Conservation (phyloP, 1,140 invertebrate genomes). For the Drosophila bocki region DNA sequence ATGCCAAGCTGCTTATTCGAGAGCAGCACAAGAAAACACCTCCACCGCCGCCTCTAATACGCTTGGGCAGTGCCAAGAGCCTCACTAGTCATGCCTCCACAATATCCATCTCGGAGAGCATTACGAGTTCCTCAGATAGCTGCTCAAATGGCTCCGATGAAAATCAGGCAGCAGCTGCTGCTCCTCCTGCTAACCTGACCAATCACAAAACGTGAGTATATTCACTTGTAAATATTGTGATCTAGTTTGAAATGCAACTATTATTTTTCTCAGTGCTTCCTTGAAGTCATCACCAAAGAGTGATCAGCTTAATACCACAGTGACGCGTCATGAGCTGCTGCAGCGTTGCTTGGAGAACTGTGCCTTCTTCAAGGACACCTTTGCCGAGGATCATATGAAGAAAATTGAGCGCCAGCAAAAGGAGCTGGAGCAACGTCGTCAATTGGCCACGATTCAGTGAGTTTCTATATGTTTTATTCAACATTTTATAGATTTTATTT, state of each 20-base stretch:
- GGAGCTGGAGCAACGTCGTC: conserved; percentile 8
- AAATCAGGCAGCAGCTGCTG: background rate
- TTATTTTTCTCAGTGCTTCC: background rate
- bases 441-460: conserved; percentile 27
- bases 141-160: background rate
- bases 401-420: background rate
- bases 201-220: conserved; percentile 1
- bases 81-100: conserved; percentile 16
- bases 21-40: background rate
- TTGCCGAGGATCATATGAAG: conserved; percentile 7
- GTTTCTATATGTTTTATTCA: background rate
- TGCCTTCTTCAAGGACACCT: conserved; percentile 40
- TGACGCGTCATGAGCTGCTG: background rate
- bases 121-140: background rate
- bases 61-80: background rate
- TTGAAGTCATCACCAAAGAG: background rate
- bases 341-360: conserved; percentile 32
- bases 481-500: too few species aligned
- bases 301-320: background rate
- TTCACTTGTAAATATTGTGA: background rate
- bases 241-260: too few species aligned
- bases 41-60: background rate
- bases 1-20: conserved; percentile 16
- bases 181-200: background rate
- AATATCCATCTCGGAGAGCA: background rate